Evolutionary conservation across 2,113 vertebrate genomes (phyloP).

Genomic region (Perognathus longimembris): DNA sequence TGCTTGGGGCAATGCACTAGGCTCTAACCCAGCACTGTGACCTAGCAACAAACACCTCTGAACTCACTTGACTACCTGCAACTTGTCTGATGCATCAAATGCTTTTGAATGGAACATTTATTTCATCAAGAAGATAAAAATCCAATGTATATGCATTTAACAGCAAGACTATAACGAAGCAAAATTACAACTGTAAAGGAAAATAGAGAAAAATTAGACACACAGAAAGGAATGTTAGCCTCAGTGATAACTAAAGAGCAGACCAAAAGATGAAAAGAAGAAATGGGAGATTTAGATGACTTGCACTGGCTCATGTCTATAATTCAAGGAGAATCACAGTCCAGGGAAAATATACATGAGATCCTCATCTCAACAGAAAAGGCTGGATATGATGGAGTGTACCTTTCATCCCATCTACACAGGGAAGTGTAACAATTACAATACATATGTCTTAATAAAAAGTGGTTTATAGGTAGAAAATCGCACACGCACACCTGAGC

Average conservation of each 20-base stretch:
- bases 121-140: background rate
- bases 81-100: background rate
- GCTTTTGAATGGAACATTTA: constrained; percentile 38
- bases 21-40: background rate
- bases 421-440: too few species aligned
- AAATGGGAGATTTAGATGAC: background rate
- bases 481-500: too few species aligned
- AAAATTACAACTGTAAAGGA: background rate
- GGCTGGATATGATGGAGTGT: too few species aligned
- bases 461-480: too few species aligned
- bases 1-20: background rate
- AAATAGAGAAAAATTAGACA: background rate
- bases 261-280: background rate
- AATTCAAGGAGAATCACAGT: too few species aligned
- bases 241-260: background rate
- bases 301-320: background rate
- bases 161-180: background rate
- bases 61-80: background rate
- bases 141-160: constrained; percentile 1
- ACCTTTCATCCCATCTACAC: too few species aligned
- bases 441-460: too few species aligned
- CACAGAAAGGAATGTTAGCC: background rate
- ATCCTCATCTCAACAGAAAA: too few species aligned
- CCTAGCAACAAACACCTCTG: background rate
- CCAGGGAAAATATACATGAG: too few species aligned